Percentiles rank a stretch among this genome's conserved stretches.
Evolutionary conservation across 2,888 invertebrate genomes (phyloP).

Genomic region (Nephrotoma guestfalica): DNA sequence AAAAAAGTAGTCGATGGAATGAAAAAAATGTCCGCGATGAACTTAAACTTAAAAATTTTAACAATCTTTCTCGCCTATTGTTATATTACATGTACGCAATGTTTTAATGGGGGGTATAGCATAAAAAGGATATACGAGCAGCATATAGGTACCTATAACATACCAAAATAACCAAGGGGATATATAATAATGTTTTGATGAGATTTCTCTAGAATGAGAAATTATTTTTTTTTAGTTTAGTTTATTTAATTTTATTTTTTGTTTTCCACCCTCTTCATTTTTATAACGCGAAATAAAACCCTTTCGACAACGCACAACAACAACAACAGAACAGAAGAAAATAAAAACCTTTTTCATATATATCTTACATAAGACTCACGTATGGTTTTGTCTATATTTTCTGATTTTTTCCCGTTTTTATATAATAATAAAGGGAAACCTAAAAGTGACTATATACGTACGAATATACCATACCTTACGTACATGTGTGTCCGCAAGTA

Average conservation of each 20-base stretch:
- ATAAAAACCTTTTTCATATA: slow-evolving; percentile 1
- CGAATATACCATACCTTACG: not conserved
- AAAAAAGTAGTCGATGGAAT: not conserved
- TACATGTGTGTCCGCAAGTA: slow-evolving; percentile 3
- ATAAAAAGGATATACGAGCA: not conserved
- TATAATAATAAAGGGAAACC: slow-evolving; percentile 3
- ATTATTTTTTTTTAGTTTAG: slow-evolving; percentile 1
- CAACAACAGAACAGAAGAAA: not conserved
- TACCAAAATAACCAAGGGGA: slow-evolving; percentile 1
- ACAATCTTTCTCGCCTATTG: slow-evolving; percentile 4
- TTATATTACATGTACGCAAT: not conserved
- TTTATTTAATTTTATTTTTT: slow-evolving; percentile 2
- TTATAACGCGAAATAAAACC: slow-evolving; percentile 6
- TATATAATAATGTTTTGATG: slow-evolving; percentile 3
- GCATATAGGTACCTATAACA: not conserved
- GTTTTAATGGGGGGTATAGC: not conserved
- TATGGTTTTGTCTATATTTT: slow-evolving; percentile 4
- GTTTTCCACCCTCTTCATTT: slow-evolving; percentile 4
- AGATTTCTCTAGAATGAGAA: slow-evolving; percentile 3
- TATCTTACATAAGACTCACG: slow-evolving; percentile 4
- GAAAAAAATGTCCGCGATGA: slow-evolving; percentile 4
- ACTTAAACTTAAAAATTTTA: slow-evolving; percentile 5
- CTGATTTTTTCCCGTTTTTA: not conserved
- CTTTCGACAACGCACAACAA: not conserved
- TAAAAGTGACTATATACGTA: slow-evolving; percentile 1